A percentile compares a stretch with the other conserved stretches of the same genome.
Evolutionary conservation across 2,797 vertebrate species (phyloP).

Genomic region (Orientallactaga sibirica): DNA sequence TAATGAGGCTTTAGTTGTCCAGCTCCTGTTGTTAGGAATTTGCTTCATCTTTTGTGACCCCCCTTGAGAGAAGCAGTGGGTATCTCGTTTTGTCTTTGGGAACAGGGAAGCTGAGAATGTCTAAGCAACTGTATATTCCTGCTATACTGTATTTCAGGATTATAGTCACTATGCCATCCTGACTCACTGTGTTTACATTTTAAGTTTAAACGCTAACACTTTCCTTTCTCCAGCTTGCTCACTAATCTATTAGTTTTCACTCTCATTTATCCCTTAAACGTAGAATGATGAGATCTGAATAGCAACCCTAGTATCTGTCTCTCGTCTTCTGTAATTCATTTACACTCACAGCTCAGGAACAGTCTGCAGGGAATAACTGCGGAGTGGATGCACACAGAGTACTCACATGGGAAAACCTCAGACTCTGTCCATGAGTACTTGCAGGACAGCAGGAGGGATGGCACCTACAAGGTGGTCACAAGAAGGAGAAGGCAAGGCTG

Average conservation of each 20-base stretch:
- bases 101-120: no score
- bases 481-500: not conserved
- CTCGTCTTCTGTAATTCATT: not conserved
- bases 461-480: rapidly evolving
- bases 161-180: no score
- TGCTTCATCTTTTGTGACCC: not conserved
- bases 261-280: not conserved
- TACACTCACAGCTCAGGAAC: rapidly evolving
- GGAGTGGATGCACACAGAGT: rapidly evolving
- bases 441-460: not conserved
- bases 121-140: no score
- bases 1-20: not conserved
- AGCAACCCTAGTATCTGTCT: rapidly evolving
- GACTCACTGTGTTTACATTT: not conserved
- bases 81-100: not conserved
- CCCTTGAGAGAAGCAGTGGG: not conserved
- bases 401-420: not conserved
- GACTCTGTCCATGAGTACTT: no score
- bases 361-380: not conserved
- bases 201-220: not conserved
- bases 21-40: not conserved
- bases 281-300: rapidly evolving
- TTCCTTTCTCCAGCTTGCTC: not conserved
- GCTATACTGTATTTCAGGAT: not conserved
- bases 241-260: not conserved